Evolutionary conservation across 2,888 invertebrate species (phyloP).

Genomic region (Agrochola macilenta): DNA sequence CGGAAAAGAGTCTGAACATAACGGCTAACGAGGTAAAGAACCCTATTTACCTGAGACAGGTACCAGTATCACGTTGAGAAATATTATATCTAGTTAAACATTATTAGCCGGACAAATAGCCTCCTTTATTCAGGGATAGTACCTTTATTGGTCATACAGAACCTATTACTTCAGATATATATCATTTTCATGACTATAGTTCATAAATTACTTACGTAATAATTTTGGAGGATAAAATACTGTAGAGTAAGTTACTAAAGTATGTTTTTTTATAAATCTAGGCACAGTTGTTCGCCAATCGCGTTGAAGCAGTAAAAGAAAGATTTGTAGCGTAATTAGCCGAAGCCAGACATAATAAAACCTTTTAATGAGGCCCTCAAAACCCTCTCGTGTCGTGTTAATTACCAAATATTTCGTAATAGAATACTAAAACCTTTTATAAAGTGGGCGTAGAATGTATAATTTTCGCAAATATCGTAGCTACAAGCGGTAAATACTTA

Average conservation of each 20-base stretch:
- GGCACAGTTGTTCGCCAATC: constrained; percentile 7
- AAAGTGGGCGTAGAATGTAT: constrained; percentile 3
- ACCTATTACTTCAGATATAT: constrained; percentile 33
- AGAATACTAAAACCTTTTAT: constrained; percentile 36
- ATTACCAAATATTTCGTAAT: constrained; percentile 49
- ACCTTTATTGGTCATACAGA: constrained; percentile 46
- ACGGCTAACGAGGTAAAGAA: constrained; percentile 53
- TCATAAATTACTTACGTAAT: constrained; percentile 24
- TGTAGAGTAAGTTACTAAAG: not conserved
- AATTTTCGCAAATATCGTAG: not conserved
- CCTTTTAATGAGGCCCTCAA: constrained; percentile 47
- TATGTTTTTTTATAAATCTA: constrained; percentile 9
- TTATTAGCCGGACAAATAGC: constrained; percentile 51
- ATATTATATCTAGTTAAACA: constrained; percentile 51
- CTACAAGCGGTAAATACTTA: not conserved
- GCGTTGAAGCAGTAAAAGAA: constrained; percentile 2
- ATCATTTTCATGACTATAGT: constrained; percentile 31
- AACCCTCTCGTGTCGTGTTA: constrained; percentile 45
- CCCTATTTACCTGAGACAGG: constrained; percentile 56
- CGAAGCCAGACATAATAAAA: constrained; percentile 52
- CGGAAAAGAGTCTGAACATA: constrained; percentile 39
- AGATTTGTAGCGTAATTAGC: constrained; percentile 48
- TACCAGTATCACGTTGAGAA: constrained; percentile 48
- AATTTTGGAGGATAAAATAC: constrained; percentile 1
- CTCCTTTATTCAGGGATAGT: constrained; percentile 40